Evolutionary conservation across 2,888 invertebrate genomes (phyloP).

Genomic region (Leucoma salicis): DNA sequence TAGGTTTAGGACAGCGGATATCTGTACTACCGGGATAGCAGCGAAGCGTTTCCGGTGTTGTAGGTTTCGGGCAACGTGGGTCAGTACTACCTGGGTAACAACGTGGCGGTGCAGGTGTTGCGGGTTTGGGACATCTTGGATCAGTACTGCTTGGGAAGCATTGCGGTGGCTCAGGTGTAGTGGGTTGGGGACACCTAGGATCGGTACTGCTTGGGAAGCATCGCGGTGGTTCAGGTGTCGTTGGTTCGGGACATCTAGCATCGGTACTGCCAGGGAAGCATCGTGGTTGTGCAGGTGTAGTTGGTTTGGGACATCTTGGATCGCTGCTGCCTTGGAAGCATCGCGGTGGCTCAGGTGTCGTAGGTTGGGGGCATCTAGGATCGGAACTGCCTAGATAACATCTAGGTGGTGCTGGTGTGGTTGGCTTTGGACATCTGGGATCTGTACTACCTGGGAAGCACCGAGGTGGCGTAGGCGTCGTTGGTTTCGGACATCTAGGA

Average conservation of each 20-base stretch:
- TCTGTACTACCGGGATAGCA: conserved; percentile 43
- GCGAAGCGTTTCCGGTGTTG: conserved; percentile 8
- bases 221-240: conserved; percentile 28
- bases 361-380: conserved; percentile 45
- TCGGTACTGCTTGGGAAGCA: conserved; percentile 48
- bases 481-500: conserved; percentile 38
- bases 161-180: conserved; percentile 31
- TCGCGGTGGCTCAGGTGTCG: conserved; percentile 16
- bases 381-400: conserved; percentile 34
- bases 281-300: conserved; percentile 17
- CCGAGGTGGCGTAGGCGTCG: conserved; percentile 36
- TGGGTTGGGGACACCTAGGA: conserved; percentile 45
- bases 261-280: conserved; percentile 48
- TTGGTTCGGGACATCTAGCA: conserved; percentile 45
- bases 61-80: conserved; percentile 51
- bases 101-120: conserved; percentile 28
- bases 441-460: conserved; percentile 34
- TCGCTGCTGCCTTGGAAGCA: conserved; percentile 48
- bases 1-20: conserved; percentile 31
- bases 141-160: conserved; percentile 48
- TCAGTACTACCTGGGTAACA: conserved; percentile 61
- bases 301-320: conserved; percentile 45
- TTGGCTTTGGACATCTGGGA: conserved; percentile 27
- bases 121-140: conserved; percentile 45
- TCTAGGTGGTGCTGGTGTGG: conserved; percentile 16